Conservation (phyloP, 2,888 invertebrate genomes). For the Bedellia somnulentella region DNA sequence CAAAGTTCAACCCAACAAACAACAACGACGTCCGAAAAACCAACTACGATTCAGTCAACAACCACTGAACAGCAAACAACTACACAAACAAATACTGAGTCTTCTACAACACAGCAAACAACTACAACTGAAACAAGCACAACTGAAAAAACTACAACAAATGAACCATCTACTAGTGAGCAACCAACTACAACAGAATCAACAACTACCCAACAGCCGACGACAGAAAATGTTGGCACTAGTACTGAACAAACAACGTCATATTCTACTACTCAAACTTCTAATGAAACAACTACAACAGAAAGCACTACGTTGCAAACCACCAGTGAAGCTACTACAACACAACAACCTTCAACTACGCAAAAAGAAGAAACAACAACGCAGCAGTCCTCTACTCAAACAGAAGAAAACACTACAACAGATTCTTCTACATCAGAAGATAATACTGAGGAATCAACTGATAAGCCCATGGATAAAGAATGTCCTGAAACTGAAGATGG, state of each 20-base stretch:
- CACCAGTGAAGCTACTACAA: slow-evolving; percentile 14
- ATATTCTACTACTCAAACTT: slow-evolving; percentile 14
- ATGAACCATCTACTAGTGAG: slow-evolving; percentile 14
- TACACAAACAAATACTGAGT: slow-evolving; percentile 4
- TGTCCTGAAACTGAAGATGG: slow-evolving; percentile 66
- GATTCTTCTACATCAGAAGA: slow-evolving; percentile 12
- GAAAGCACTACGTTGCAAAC: slow-evolving; percentile 15
- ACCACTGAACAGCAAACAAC: slow-evolving; percentile 9
- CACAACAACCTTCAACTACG: slow-evolving; percentile 12
- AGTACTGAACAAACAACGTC: slow-evolving; percentile 6
- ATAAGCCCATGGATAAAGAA: slow-evolving; percentile 23
- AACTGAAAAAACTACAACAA: slow-evolving; percentile 13
- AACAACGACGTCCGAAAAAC: not conserved
- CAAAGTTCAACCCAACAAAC: slow-evolving; percentile 6
- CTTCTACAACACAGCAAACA: slow-evolving; percentile 8
- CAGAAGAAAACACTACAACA: slow-evolving; percentile 7
- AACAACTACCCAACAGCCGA: slow-evolving; percentile 12
- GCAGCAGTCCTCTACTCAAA: slow-evolving; percentile 6
- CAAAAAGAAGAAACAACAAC: slow-evolving; percentile 9
- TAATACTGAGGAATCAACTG: slow-evolving; percentile 14
- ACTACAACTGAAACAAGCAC: slow-evolving; percentile 14
- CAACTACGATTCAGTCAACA: slow-evolving; percentile 15
- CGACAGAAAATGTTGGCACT: slow-evolving; percentile 6
- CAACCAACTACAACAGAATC: slow-evolving; percentile 12
- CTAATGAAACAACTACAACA: slow-evolving; percentile 14